Evolutionary conservation across 2,113 vertebrate species (phyloP).

Genomic region (Addax nasomaculatus): DNA sequence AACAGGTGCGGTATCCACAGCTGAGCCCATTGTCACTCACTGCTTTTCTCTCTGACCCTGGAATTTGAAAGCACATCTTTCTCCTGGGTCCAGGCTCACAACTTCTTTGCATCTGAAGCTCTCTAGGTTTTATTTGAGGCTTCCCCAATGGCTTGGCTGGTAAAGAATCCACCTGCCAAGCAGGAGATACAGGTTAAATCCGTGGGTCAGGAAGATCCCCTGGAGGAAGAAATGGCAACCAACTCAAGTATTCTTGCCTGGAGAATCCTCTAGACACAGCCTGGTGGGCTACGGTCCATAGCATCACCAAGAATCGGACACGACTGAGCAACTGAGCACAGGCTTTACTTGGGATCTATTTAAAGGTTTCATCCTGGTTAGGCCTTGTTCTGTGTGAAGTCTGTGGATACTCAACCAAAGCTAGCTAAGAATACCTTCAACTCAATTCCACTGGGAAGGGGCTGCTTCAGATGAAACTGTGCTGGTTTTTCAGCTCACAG

Average conservation of each 20-base stretch:
- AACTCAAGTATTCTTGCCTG: neutral
- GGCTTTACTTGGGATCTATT: neutral
- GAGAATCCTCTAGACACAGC: neutral
- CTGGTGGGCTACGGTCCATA: neutral
- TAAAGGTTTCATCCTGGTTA: neutral
- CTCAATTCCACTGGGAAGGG: neutral
- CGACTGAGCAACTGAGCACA: neutral
- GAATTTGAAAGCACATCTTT: neutral
- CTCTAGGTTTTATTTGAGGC: neutral
- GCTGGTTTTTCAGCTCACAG: neutral
- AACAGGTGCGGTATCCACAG: neutral
- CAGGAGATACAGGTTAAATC: neutral
- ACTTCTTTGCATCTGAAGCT: neutral
- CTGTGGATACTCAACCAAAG: neutral
- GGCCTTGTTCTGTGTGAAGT: neutral
- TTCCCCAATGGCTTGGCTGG: neutral
- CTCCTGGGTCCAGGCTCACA: neutral
- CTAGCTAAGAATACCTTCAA: neutral
- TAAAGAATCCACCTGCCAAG: neutral
- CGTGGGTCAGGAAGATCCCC: neutral
- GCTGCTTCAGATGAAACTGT: neutral
- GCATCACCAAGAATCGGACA: fast-evolving
- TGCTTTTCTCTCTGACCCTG: neutral
- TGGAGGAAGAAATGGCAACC: neutral
- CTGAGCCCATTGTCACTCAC: neutral